Base-by-base conservation (phyloP, 2,113 vertebrate species). In the Ictalurus furcatus region DNA sequence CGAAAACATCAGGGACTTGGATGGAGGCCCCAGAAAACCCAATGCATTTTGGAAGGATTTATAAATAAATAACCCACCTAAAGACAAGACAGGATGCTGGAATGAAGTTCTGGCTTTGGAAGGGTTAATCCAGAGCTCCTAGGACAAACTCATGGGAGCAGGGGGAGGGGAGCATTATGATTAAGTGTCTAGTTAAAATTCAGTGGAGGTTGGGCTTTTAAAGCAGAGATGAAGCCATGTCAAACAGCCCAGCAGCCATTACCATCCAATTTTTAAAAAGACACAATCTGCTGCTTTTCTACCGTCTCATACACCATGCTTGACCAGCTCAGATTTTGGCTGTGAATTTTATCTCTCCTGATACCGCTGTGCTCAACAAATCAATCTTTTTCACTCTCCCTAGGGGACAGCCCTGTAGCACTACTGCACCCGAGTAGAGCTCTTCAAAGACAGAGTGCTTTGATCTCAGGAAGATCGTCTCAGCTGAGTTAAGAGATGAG, bases 401-500 rank as follows among this genome's bases (percentile, higher is more conserved):
- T 74, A 86, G 92, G 89, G 91, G 89, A 92, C 83, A 93, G 90
- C 94, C 94, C 94, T 94, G 94, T 95, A 95, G 92, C 91, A 93
- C 89, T 91, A 90, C 23, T 88, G 78, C 84, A 93, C 88, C 92
- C 91, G 65, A 89, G 87, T 88, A 91, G 90, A 91, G 86, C 89
- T 90, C 93, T 94, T 96, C 93, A 93, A 95, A 96, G 93, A 76
- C 88, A 91, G 44, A 63, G 84, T 90, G 90, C 88, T 89, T 95
- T 95, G 93, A 95, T 95, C 94, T 90, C 85, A 73, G 76, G 90
- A 85, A 79, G 92, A 90, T 90, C 91, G 93, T 91, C 58, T 85
- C 89, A 93, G 92, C 92, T 91, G 93, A 93, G 91, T 87, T 92
- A 61, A 61, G 21, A 61, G 30, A 63, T 2, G 88, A 92, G 16